Base-by-base conservation (phyloP, 2,113 vertebrate species). In the Puma concolor region DNA sequence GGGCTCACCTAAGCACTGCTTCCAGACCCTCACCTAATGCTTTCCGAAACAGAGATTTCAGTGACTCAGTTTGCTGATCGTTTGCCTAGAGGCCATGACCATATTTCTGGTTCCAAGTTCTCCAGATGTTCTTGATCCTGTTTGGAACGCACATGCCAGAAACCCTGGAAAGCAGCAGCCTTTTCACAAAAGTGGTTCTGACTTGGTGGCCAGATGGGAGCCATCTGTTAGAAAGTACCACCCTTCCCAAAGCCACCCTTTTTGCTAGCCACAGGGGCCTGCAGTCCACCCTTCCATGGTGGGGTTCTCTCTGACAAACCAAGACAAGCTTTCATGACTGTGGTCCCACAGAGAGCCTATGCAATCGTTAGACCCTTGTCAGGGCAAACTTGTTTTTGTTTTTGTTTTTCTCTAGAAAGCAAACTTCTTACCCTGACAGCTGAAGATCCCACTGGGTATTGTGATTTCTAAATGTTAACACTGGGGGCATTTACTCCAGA, bases 101-200 rank as follows among this genome's bases (percentile, higher is more conserved):
- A 7, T 27, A 36, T 41, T 60, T 66, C 72, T 89, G 57, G 88
- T 91, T 98, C 98, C 98, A 98, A 98, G 95, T 97, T 97, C 96
- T 97, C 97, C 98, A 98, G 98, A 97, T 98, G 98, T 98, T 97
- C 98, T 92, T 97, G 98, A 98, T 98, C 96, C 95, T 86, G 33
- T 96, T 97, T 96, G 96, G 96, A 98, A 97, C 41, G 67, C 31
- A 93, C 84, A 94, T 36, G 52, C 96, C 97, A 98, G 97, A 98
- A 97, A 97, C 77, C 97, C 98, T 97, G 98, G 98, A 98, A 98
- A 98, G 98, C 97, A 97, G 94, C 95, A 95, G 92, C 21, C 57
- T 96, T 94, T 98, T 93, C 91, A 93, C 90, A 94, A 96, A 93
- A 91, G 93, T 9, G 11, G 21, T 57, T 94, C 85, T 98, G 97